Evolutionary conservation across 2,113 vertebrate species (phyloP), one percentile per base, ranked within the genome.

Genomic region (Heliornis fulica): DNA sequence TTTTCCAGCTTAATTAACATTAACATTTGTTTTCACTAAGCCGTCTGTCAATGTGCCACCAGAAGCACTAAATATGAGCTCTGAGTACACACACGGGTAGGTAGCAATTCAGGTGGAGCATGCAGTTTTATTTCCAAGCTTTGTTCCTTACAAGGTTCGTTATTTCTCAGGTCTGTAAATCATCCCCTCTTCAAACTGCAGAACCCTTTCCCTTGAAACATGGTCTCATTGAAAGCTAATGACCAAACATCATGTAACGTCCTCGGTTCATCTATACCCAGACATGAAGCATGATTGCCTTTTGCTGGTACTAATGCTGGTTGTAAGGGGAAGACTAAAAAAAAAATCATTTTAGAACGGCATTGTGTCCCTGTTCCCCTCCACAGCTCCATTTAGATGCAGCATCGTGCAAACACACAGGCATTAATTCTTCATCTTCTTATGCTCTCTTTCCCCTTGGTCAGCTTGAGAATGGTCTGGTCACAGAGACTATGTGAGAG

Each of bases 1-100:
- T 96, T 96, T 96, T 97, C 96, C 96, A 97, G 96, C 96, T 95
- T 96, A 80, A 96, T 96, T 97, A 97, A 75, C 96, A 96, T 95
- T 78, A 93, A 87, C 96, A 94, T 96, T 97, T 97, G 96, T 97
- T 97, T 97, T 95, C 94, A 82, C 96, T 92, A 75, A 95, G 94
- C 96, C 85, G 85, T 97, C 92, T 97, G 96, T 94, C 96, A 94
- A 14, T 8, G 94, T 94, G 93, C 90, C 96, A 92, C 95, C 90
- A 70, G 78, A 26, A 95, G 90, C 95, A 90, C 85, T 90, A 83
- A 83, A 88, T 45, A 48, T 32, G 95, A 86, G 94, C 94, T 83
- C 88, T 22, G 85, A 78, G 92, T 56, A 80, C 94, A 83, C 87
- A 72, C 75, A 41, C 15, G 36, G 92, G 29, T 36, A 90, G 83